phyloP scores from a whole-genome alignment of 1,140 invertebrate species.

The Oryzaephilus surinamensis region DNA sequence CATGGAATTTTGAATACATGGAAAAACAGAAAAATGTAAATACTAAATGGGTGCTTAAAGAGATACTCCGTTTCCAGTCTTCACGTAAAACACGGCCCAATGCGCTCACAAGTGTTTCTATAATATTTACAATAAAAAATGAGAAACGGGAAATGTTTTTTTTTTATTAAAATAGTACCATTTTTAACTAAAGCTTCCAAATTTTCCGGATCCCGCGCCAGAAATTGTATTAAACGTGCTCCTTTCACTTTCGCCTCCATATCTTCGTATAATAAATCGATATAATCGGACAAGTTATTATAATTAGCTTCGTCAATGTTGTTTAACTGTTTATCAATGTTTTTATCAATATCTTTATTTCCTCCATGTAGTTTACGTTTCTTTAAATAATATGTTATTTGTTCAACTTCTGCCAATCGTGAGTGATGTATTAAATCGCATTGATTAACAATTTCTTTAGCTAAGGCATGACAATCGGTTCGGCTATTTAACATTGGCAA shows the following conservation, averaged over 20 bases:
- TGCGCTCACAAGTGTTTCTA: conserved; percentile 92
- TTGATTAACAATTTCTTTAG: conserved; percentile 79
- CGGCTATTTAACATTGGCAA: conserved; percentile 71
- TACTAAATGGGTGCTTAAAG: conserved; percentile 92
- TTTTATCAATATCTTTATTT: background rate
- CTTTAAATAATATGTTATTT: conserved; percentile 85
- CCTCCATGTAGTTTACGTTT: conserved; percentile 51
- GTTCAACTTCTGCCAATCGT: conserved; percentile 77
- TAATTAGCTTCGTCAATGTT: conserved; percentile 45
- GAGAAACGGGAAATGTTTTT: background rate
- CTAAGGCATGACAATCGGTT: conserved; percentile 68
- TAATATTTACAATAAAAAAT: background rate
- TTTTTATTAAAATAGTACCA: conserved; percentile 45
- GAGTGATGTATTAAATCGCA: conserved; percentile 81
- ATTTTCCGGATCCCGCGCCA: conserved; percentile 89
- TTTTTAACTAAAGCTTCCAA: conserved; percentile 85
- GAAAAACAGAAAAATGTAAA: conserved; percentile 97
- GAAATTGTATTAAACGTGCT: conserved; percentile 80
- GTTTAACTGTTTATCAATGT: conserved; percentile 1
- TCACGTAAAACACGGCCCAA: conserved; percentile 88
- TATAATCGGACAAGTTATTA: conserved; percentile 83
- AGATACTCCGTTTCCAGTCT: conserved; percentile 94
- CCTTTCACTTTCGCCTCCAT: conserved; percentile 87
- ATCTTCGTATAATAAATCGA: conserved; percentile 95
- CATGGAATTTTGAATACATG: conserved; percentile 91